Conservation (phyloP, 2,888 invertebrate species). For the Willowsia nigromaculata region DNA sequence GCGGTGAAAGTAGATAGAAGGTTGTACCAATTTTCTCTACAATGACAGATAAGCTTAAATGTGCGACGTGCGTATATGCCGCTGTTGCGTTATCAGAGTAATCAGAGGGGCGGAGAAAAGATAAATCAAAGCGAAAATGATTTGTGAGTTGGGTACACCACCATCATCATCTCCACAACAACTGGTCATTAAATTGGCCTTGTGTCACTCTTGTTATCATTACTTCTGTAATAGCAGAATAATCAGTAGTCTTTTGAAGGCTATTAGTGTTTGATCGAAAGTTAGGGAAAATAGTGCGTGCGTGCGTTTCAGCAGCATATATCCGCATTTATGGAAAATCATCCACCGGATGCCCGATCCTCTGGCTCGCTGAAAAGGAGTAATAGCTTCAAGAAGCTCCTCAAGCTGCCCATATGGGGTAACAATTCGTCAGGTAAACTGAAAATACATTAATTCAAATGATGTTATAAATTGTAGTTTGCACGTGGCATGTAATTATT, state of each 20-base stretch:
- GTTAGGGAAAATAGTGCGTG: not conserved
- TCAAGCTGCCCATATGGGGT: conserved; percentile 82
- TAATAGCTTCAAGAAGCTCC: conserved; percentile 83
- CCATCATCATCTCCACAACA: not conserved
- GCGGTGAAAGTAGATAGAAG: too few relatives aligned
- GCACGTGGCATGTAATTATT: not conserved
- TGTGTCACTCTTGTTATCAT: not conserved
- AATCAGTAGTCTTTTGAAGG: not conserved
- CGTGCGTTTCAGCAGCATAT: conserved; percentile 40
- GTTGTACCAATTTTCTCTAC: too few relatives aligned
- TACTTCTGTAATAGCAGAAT: not conserved
- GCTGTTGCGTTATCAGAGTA: not conserved
- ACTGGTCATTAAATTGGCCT: not conserved
- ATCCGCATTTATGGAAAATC: conserved; percentile 79
- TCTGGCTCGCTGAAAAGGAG: conserved; percentile 82
- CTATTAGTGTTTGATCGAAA: not conserved
- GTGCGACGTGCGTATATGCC: not conserved
- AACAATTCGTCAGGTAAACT: conserved; percentile 69
- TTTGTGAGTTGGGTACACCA: not conserved
- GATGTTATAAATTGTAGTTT: not conserved
- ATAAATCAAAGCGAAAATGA: not conserved
- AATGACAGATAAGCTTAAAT: too few relatives aligned
- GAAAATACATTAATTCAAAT: not conserved
- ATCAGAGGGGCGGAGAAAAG: not conserved
- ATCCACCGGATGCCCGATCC: conserved; percentile 79